Conservation (phyloP, 2,888 invertebrate genomes). For the Malachius bipustulatus region DNA sequence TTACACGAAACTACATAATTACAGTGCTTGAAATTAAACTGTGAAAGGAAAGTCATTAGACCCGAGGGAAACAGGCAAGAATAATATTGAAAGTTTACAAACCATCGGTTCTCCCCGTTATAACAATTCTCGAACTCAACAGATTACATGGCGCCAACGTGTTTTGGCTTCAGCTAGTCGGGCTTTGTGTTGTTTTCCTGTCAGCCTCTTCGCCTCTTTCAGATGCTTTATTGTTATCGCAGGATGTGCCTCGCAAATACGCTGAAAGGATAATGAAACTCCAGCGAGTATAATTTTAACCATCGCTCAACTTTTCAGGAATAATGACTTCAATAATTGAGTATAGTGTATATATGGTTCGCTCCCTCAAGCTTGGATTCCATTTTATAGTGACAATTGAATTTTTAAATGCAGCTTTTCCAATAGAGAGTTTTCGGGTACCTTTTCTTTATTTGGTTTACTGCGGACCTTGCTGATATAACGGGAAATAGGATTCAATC, state of each 20-base stretch:
- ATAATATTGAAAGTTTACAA: slow-evolving; percentile 28
- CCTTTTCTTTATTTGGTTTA: too few species aligned
- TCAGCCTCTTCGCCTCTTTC: neutral
- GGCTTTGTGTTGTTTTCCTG: too few species aligned
- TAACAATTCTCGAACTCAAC: slow-evolving; percentile 10
- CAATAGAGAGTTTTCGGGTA: too few species aligned
- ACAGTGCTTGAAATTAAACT: slow-evolving; percentile 26
- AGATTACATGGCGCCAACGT: slow-evolving; percentile 11
- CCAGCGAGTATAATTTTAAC: slow-evolving; percentile 1
- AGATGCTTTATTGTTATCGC: slow-evolving; percentile 1
- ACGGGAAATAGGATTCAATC: too few species aligned
- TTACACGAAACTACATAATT: slow-evolving; percentile 34
- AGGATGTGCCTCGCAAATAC: neutral
- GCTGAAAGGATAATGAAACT: neutral
- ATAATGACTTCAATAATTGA: too few species aligned
- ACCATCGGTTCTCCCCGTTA: slow-evolving; percentile 11
- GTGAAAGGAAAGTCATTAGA: slow-evolving; percentile 25
- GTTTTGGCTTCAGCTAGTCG: slow-evolving; percentile 2
- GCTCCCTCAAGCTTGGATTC: too few species aligned
- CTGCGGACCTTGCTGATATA: too few species aligned
- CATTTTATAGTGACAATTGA: too few species aligned
- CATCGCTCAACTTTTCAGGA: slow-evolving; percentile 1
- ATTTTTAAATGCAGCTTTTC: too few species aligned
- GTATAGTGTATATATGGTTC: too few species aligned
- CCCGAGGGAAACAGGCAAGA: slow-evolving; percentile 21